These are phyloP conservation scores for Macroramphosus scolopax DNA, from an alignment of 2,797 vertebrate genomes.

Conservation along the genomic window DNA sequence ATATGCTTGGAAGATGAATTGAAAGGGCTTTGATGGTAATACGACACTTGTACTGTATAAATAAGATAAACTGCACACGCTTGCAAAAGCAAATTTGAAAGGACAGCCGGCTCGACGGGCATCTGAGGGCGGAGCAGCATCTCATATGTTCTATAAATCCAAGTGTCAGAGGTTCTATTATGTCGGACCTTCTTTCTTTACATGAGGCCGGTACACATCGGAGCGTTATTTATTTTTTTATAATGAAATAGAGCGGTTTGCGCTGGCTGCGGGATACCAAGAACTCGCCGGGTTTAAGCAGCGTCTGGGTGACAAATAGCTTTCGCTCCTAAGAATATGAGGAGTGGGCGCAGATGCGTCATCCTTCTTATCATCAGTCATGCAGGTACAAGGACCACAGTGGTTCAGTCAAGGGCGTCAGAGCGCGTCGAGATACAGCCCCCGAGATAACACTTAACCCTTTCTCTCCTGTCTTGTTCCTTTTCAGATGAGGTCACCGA, in stretches of 20 bases:
- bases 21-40: neutral
- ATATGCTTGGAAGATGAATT: slow-evolving; percentile 28
- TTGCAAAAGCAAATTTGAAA: no score
- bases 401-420: slow-evolving; percentile 63
- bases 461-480: slow-evolving; percentile 30
- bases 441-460: slow-evolving; percentile 65
- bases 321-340: slow-evolving; percentile 33
- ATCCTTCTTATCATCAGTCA: slow-evolving; percentile 66
- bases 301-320: slow-evolving; percentile 43
- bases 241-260: neutral
- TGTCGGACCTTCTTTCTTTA: no score
- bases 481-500: slow-evolving; percentile 57
- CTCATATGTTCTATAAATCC: no score
- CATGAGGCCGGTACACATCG: no score
- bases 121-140: no score
- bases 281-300: slow-evolving; percentile 9
- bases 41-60: no score
- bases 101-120: no score
- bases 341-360: slow-evolving; percentile 53
- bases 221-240: slow-evolving; percentile 1
- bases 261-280: neutral
- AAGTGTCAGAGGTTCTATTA: no score
- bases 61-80: no score
- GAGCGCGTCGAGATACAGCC: slow-evolving; percentile 64
- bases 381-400: slow-evolving; percentile 60